phyloP scores from a whole-genome alignment of 2,797 vertebrate species.

The Octomys mimax region DNA sequence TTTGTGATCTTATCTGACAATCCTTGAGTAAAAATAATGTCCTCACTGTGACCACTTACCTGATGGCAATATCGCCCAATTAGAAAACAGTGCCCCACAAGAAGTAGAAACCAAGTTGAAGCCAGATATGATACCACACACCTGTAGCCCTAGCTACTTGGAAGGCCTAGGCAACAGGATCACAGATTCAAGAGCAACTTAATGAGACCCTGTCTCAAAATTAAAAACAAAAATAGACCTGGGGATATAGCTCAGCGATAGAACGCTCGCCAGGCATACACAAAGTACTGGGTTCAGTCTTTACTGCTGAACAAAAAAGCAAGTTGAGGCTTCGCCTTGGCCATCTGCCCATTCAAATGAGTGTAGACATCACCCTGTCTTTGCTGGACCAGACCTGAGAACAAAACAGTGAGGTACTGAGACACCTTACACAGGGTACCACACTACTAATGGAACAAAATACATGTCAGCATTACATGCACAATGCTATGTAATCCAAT shows the following conservation, averaged over 20 bases:
- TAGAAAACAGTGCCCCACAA: neutral
- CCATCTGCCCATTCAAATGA: neutral
- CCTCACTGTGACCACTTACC: neutral
- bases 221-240: neutral
- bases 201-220: neutral
- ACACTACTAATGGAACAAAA: neutral
- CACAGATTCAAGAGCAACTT: neutral
- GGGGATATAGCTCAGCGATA: neutral
- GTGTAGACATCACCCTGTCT: neutral
- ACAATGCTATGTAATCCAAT: neutral
- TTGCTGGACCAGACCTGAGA: neutral
- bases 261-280: neutral
- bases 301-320: neutral
- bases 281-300: neutral
- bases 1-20: slow-evolving; percentile 15
- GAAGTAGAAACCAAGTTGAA: neutral
- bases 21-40: neutral
- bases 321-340: neutral
- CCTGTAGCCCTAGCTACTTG: neutral
- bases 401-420: neutral
- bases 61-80: neutral
- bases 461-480: neutral
- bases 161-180: neutral
- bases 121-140: neutral
- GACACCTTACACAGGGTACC: neutral